phyloP scores from a whole-genome alignment of 2,888 invertebrate genomes.

The Ectropis crepuscularia region DNA sequence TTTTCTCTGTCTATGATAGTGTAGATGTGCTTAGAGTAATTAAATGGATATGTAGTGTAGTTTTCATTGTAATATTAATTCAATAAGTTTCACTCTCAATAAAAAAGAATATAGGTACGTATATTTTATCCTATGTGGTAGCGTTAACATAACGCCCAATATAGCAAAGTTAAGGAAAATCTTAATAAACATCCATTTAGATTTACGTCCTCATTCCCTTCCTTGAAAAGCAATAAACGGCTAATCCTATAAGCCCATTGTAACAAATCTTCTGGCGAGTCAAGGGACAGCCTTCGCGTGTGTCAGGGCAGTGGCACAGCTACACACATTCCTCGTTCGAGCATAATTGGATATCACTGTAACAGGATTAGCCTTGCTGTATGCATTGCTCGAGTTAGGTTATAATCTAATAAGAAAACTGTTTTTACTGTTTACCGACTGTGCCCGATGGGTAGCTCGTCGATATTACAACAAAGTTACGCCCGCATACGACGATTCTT shows the following conservation, averaged over 20 bases:
- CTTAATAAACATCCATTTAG: conserved; percentile 1
- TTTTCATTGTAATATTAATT: too few relatives aligned
- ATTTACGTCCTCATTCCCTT: conserved; percentile 4
- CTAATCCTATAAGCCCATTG: conserved; percentile 31
- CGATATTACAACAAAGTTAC: too few relatives aligned
- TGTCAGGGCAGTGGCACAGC: conserved; percentile 36
- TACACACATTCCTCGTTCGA: conserved; percentile 22
- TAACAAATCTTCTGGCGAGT: conserved; percentile 49
- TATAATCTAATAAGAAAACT: conserved; percentile 63
- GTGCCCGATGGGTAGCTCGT: too few relatives aligned
- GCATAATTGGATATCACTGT: conserved; percentile 71
- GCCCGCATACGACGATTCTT: too few relatives aligned
- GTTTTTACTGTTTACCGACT: neutral
- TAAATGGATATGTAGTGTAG: too few relatives aligned
- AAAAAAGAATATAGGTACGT: too few relatives aligned
- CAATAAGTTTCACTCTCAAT: too few relatives aligned
- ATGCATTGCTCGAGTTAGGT: conserved; percentile 49
- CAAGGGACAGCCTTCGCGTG: conserved; percentile 56
- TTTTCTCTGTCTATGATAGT: too few relatives aligned
- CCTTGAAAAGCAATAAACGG: conserved; percentile 15
- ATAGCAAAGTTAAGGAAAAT: neutral
- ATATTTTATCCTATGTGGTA: too few relatives aligned
- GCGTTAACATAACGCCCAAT: too few relatives aligned
- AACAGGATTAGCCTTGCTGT: conserved; percentile 66
- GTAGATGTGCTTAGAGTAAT: too few relatives aligned